These are phyloP conservation scores for Tachina fera DNA, from an alignment of 2,888 invertebrate genomes.

Conservation along the genomic window DNA sequence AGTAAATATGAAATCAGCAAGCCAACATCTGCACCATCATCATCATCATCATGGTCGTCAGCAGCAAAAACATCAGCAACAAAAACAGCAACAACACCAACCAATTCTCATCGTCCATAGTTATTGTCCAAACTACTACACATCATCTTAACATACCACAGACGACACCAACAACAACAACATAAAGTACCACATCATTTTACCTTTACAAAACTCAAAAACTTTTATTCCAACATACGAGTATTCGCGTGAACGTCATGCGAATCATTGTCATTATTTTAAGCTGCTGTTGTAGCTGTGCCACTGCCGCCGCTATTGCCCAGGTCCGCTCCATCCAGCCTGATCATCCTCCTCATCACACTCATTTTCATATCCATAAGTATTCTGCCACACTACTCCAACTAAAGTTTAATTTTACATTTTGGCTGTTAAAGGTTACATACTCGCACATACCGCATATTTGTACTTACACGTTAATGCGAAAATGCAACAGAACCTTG, in stretches of 20 bases:
- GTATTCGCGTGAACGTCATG: constrained; percentile 69
- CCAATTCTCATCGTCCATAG: constrained; percentile 41
- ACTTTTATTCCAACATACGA: constrained; percentile 64
- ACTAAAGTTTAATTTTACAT: constrained; percentile 66
- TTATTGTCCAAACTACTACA: constrained; percentile 52
- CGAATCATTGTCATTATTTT: constrained; percentile 71
- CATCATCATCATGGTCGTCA: constrained; percentile 42
- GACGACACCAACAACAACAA: constrained; percentile 64
- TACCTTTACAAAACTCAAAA: constrained; percentile 38
- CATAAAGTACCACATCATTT: constrained; percentile 68
- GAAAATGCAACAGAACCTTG: constrained; percentile 28
- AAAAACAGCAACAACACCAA: constrained; percentile 5
- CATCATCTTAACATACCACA: constrained; percentile 61
- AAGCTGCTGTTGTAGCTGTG: constrained; percentile 58
- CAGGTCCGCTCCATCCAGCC: constrained; percentile 54
- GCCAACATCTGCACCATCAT: constrained; percentile 71
- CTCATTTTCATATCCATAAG: constrained; percentile 39
- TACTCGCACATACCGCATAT: constrained; percentile 68
- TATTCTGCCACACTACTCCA: constrained; percentile 18
- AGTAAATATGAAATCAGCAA: constrained; percentile 80
- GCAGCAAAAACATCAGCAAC: constrained; percentile 57
- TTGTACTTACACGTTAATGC: constrained; percentile 48
- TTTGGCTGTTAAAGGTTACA: constrained; percentile 72
- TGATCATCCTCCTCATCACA: constrained; percentile 45
- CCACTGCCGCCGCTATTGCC: constrained; percentile 43